Conservation (phyloP, 2,888 invertebrate genomes). For the Orthosia incerta region DNA sequence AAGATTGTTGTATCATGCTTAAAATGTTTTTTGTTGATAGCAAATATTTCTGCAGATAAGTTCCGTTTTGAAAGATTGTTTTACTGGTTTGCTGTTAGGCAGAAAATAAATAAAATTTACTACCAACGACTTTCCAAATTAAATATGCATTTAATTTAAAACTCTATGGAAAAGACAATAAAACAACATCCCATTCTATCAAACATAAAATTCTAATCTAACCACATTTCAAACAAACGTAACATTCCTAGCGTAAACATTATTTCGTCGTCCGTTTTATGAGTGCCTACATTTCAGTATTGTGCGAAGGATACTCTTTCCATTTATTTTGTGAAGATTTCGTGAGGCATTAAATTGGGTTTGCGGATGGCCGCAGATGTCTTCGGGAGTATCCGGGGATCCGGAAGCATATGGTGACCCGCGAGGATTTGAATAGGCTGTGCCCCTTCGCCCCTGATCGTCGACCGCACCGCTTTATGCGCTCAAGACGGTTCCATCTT, state of each 20-base stretch:
- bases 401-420: constrained; percentile 72
- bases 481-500: constrained; percentile 35
- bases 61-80: no score
- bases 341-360: constrained; percentile 87
- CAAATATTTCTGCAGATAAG: not conserved
- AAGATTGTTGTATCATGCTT: not conserved
- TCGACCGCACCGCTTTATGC: constrained; percentile 48
- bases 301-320: constrained; percentile 71
- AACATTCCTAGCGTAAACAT: constrained; percentile 47
- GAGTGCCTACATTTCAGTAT: constrained; percentile 60
- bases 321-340: constrained; percentile 85
- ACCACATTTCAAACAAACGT: constrained; percentile 30
- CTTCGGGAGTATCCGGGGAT: constrained; percentile 78
- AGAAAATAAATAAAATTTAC: no score
- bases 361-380: constrained; percentile 85
- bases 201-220: constrained; percentile 30
- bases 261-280: constrained; percentile 54
- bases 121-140: no score
- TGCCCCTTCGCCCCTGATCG: constrained; percentile 47
- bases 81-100: no score
- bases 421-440: constrained; percentile 78
- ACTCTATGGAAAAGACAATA: not conserved
- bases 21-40: not conserved
- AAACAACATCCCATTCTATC: constrained; percentile 1
- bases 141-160: not conserved